phyloP scores from a whole-genome alignment of 2,797 vertebrate genomes.

The Pelodytes ibericus region DNA sequence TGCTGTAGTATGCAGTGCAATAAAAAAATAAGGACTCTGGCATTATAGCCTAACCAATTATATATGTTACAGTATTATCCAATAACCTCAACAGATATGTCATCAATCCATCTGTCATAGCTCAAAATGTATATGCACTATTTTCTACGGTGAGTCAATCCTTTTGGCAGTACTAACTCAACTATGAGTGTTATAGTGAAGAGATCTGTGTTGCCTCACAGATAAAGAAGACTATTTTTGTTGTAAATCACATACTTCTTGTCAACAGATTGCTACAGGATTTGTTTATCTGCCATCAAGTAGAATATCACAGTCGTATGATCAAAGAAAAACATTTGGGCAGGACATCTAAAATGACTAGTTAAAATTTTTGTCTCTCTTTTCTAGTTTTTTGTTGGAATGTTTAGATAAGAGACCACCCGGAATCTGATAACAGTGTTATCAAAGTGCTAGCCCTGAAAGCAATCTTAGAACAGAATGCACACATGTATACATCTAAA shows the following conservation, averaged over 20 bases:
- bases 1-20: too few species aligned
- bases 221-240: background rate
- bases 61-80: too few species aligned
- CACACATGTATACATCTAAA: background rate
- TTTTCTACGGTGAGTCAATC: too few species aligned
- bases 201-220: background rate
- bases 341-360: background rate
- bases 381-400: background rate
- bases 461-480: background rate
- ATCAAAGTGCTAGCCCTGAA: background rate
- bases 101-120: too few species aligned
- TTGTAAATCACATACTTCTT: background rate
- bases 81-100: too few species aligned
- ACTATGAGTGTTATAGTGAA: background rate
- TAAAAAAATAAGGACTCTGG: too few species aligned
- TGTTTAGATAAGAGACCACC: constrained; percentile 12
- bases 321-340: background rate
- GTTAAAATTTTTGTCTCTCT: background rate
- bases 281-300: background rate
- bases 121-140: too few species aligned
- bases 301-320: background rate
- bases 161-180: too few species aligned
- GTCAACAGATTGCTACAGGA: background rate
- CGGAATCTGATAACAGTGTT: constrained; percentile 5
- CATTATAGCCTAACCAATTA: too few species aligned